Percentiles rank a stretch among this genome's conserved stretches.
These are phyloP conservation scores for Peromyscus californicus DNA, from an alignment of 2,113 vertebrate species.

Conservation along the genomic window DNA sequence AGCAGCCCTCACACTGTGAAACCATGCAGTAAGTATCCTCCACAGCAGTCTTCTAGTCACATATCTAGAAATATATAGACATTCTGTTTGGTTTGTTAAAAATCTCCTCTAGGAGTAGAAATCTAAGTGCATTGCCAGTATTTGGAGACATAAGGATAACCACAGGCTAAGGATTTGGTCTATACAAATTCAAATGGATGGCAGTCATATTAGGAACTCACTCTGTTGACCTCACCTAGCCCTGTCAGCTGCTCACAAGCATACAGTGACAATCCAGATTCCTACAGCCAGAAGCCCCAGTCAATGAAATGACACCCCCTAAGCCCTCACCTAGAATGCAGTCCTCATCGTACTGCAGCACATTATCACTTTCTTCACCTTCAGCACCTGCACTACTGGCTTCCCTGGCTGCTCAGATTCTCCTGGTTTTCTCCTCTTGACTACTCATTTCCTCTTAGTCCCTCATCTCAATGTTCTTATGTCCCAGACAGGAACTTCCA, in stretches of 20 bases:
- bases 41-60: conserved; percentile 29
- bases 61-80: conserved; percentile 29
- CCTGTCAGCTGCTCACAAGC: not conserved
- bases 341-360: not conserved
- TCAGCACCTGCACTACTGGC: not conserved
- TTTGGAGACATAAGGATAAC: conserved; percentile 2
- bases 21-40: not conserved
- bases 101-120: conserved; percentile 45
- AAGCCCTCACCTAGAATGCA: not conserved
- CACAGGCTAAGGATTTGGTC: not conserved
- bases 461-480: not conserved
- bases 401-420: not conserved
- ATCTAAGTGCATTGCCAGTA: conserved; percentile 42
- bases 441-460: not conserved
- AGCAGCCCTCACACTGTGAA: not conserved
- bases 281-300: not conserved
- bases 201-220: not conserved
- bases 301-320: not conserved
- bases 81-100: conserved; percentile 7
- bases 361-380: not conserved
- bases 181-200: not conserved
- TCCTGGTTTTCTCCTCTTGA: not conserved
- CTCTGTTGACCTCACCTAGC: not conserved
- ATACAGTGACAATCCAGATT: not conserved
- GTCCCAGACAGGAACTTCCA: not conserved